Conservation (phyloP, 2,797 vertebrate genomes). For the Selene dorsalis region DNA sequence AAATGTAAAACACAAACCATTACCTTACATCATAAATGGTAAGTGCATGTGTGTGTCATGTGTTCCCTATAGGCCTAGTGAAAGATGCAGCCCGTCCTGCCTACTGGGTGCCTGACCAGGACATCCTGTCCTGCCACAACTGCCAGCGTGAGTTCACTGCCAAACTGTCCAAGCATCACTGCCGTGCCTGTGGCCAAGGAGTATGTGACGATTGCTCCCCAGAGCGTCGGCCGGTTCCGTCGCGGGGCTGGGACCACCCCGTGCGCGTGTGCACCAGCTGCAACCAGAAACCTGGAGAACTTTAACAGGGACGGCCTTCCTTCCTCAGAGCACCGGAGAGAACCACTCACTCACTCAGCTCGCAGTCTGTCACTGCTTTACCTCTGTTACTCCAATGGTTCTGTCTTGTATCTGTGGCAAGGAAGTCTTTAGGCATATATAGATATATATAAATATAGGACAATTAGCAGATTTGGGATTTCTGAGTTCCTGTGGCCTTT, state of each 20-base stretch:
- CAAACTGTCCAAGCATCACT: conserved; percentile 99
- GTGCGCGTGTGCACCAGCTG: conserved; percentile 95
- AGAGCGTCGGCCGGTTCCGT: conserved; percentile 92
- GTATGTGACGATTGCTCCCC: conserved; percentile 97
- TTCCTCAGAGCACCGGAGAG: conserved; percentile 65
- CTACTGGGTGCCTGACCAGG: conserved; percentile 99
- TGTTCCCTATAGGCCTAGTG: conserved; percentile 87
- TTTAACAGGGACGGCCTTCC: conserved; percentile 85
- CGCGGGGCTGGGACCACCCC: conserved; percentile 98
- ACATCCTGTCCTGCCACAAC: conserved; percentile 93
- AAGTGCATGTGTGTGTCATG: background rate
- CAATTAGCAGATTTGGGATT: conserved; percentile 67
- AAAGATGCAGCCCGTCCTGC: conserved; percentile 97
- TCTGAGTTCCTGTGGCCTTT: conserved; percentile 79
- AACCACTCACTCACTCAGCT: conserved; percentile 65
- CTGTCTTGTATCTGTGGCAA: conserved; percentile 71
- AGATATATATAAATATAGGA: conserved; percentile 35
- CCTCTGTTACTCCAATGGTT: conserved; percentile 71
- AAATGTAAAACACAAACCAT: background rate
- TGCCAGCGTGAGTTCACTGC: conserved; percentile 95
- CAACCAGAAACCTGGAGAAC: conserved; percentile 96
- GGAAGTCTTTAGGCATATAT: conserved; percentile 64
- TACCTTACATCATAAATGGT: background rate
- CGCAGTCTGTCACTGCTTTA: conserved; percentile 71
- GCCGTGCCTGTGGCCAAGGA: conserved; percentile 97